Conservation (phyloP, 2,113 vertebrate genomes). For the Ictalurus furcatus region DNA sequence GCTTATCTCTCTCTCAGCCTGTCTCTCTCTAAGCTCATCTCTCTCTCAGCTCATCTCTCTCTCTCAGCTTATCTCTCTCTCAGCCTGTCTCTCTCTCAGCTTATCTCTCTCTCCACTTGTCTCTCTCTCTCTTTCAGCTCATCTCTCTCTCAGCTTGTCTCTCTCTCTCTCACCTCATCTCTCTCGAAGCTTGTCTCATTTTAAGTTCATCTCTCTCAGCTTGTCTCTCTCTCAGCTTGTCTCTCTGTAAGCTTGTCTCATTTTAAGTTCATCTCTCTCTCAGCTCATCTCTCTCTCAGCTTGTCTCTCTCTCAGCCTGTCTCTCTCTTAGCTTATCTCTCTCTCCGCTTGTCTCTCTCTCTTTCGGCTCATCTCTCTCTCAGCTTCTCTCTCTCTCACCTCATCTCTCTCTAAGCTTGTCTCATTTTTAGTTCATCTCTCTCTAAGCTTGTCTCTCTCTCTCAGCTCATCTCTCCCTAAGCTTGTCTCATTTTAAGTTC, state of each 20-base stretch:
- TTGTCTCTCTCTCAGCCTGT: neutral
- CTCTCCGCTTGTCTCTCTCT: neutral
- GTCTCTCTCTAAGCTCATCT: neutral
- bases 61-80: neutral
- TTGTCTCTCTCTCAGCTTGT: neutral
- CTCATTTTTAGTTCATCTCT: no score
- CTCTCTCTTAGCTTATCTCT: neutral
- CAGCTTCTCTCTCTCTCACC: no score
- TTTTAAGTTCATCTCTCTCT: no score
- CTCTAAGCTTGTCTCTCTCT: no score
- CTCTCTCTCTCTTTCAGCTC: neutral
- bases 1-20: neutral
- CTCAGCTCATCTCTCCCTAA: neutral
- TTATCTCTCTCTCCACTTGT: neutral
- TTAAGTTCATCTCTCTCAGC: neutral
- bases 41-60: neutral
- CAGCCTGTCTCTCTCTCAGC: neutral
- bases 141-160: neutral
- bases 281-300: no score
- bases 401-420: no score
- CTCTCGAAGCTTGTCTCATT: no score
- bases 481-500: no score
- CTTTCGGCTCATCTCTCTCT: neutral
- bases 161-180: neutral
- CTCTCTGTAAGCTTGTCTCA: no score